Percentiles rank a stretch among this genome's conserved stretches.
These are phyloP conservation scores for Scaptomyza cyrtandrae DNA, from an alignment of 2,888 invertebrate species.

Conservation along the genomic window DNA sequence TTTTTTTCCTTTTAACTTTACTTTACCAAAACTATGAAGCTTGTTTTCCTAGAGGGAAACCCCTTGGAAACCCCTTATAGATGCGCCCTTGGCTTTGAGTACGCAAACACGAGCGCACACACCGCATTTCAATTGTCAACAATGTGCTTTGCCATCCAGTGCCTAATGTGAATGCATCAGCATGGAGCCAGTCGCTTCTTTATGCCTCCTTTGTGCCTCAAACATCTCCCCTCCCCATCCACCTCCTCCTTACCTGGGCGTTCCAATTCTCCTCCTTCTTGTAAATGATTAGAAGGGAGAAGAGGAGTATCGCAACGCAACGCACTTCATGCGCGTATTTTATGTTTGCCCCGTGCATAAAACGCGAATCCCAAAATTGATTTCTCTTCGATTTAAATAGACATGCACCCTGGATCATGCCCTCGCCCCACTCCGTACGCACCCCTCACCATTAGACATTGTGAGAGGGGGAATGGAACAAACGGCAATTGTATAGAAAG, in stretches of 20 bases:
- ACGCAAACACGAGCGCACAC: constrained; percentile 55
- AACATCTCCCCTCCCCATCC: no score
- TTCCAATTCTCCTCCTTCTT: background rate
- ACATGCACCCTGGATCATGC: constrained; percentile 40
- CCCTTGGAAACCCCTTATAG: constrained; percentile 1
- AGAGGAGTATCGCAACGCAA: constrained; percentile 21
- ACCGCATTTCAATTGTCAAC: constrained; percentile 70
- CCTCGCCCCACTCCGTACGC: background rate
- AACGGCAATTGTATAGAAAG: constrained; percentile 65
- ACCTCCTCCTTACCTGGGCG: background rate
- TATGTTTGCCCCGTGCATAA: constrained; percentile 71
- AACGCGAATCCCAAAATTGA: constrained; percentile 75
- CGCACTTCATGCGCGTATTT: constrained; percentile 71
- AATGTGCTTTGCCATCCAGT: constrained; percentile 41
- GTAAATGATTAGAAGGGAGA: constrained; percentile 9
- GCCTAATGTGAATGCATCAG: constrained; percentile 68
- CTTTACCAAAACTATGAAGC: background rate
- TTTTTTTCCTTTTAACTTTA: background rate
- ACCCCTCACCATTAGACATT: background rate
- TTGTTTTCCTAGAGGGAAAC: no score
- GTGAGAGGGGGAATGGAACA: background rate
- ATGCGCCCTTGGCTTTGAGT: constrained; percentile 35
- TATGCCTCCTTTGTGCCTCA: constrained; percentile 36
- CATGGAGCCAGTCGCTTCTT: constrained; percentile 44
- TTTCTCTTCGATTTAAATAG: constrained; percentile 77